Evolutionary conservation across 2,888 invertebrate genomes (phyloP).

Genomic region (Diloba caeruleocephala): DNA sequence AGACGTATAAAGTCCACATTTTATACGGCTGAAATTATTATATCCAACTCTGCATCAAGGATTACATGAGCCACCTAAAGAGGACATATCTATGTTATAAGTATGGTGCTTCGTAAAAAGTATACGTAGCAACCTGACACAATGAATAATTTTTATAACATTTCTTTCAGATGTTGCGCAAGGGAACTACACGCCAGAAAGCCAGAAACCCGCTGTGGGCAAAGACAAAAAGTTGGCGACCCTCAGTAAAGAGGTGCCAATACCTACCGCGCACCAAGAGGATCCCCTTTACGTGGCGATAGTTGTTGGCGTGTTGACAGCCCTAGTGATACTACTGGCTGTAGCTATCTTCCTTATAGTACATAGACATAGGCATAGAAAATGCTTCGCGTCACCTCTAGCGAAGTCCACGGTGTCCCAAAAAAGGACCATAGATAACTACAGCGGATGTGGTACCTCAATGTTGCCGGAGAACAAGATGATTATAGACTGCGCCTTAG

Average conservation of each 20-base stretch:
- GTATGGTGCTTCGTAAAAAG: too few relatives aligned
- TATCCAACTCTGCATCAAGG: too few relatives aligned
- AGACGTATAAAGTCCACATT: too few relatives aligned
- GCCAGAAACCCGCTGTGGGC: constrained; percentile 86
- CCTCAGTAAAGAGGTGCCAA: constrained; percentile 88
- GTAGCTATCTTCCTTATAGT: constrained; percentile 93
- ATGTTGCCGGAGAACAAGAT: constrained; percentile 87
- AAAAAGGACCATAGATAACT: constrained; percentile 87
- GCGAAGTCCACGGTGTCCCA: constrained; percentile 83
- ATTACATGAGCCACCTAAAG: too few relatives aligned
- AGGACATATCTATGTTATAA: too few relatives aligned
- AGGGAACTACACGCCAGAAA: constrained; percentile 93
- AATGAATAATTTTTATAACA: too few relatives aligned
- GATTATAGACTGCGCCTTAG: constrained; percentile 88
- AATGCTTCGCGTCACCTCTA: constrained; percentile 92
- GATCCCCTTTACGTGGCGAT: constrained; percentile 93
- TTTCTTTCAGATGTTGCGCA: constrained; percentile 89
- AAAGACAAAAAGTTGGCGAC: constrained; percentile 84
- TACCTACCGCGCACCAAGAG: constrained; percentile 91
- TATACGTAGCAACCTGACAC: too few relatives aligned
- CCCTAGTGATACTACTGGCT: constrained; percentile 92
- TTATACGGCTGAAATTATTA: too few relatives aligned
- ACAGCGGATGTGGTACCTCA: constrained; percentile 86
- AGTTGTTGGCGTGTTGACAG: constrained; percentile 93
- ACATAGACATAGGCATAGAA: constrained; percentile 92